phyloP scores from a whole-genome alignment of 2,113 vertebrate species.

The Rhombomys opimus region DNA sequence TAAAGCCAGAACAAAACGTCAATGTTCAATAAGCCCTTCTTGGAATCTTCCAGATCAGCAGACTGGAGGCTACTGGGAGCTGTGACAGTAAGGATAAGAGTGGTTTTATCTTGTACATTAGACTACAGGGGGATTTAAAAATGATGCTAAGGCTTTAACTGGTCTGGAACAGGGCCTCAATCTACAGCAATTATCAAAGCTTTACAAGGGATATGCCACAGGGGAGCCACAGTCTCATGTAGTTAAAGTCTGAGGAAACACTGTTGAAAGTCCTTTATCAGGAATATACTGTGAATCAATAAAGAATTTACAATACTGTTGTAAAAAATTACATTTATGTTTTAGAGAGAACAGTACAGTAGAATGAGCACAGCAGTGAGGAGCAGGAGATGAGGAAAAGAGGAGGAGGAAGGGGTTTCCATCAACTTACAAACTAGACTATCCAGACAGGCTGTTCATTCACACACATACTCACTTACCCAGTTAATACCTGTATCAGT shows the following conservation, averaged over 20 bases:
- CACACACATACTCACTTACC: not conserved
- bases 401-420: not conserved
- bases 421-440: not conserved
- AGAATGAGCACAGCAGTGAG: not conserved
- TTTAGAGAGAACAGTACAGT: not conserved
- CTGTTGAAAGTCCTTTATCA: not conserved
- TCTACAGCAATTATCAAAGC: not conserved
- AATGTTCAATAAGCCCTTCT: not conserved
- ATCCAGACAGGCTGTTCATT: not conserved
- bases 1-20: not conserved
- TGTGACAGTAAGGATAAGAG: not conserved
- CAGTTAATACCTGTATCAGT: not conserved
- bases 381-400: not conserved
- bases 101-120: not conserved
- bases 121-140: not conserved
- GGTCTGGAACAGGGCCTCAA: not conserved
- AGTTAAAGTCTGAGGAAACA: not conserved
- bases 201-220: not conserved
- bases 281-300: not conserved
- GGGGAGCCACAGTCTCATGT: not conserved
- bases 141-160: not conserved
- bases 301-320: not conserved
- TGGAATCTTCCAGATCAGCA: not conserved
- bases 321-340: not conserved
- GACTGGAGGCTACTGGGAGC: not conserved